Evolutionary conservation across 1,140 invertebrate genomes (phyloP), one percentile per base, ranked within the genome.

Genomic region (Andricus grossulariae): DNA sequence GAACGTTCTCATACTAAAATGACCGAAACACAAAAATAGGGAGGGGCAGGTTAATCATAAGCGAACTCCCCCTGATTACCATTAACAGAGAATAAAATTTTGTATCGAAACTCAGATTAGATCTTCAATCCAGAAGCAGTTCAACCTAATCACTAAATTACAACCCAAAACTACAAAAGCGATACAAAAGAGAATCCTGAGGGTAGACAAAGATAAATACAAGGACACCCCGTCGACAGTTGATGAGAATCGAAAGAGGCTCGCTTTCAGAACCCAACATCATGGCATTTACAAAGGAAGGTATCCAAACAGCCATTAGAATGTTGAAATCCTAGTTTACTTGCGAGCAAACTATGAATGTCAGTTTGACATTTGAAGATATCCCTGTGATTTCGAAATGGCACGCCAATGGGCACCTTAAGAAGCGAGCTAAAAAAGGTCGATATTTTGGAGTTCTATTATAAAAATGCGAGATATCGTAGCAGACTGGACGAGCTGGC

Each of bases 241-340:
- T 66, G 21, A 66, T 16, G 57, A 25, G 57, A 66, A 66, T 66
- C 39, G 57, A 66, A 66, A 66, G 57, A 66, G 57, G 57, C 18
- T 32, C 57, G 39, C 39, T 45, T 45, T 45, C 10, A 13, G 57
- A 66, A 66, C 25, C 21, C 12, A 15, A 16, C 57, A 25, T 60
- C 19, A 66, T 32, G 57, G 16, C 13, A 66, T 66, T 66, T 66
- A 32, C 55, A 16, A 66, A 66, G 25, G 57, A 66, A 25, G 21
- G 57, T 25, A 12, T 66, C 21, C 32, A 16, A 66, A 66, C 57
- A 15, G 15, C 13, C 15, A 15, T 16, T 66, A 66, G 25, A 12
- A 66, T 66, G 57, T 66, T 11, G 57, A 66, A 66, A 66, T 66
- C 21, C 57, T 66, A 66, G 15, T 66, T 66, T 12, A 66, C 57